Conservation (phyloP, 1,140 invertebrate species). For the Vollenhovia emeryi region DNA sequence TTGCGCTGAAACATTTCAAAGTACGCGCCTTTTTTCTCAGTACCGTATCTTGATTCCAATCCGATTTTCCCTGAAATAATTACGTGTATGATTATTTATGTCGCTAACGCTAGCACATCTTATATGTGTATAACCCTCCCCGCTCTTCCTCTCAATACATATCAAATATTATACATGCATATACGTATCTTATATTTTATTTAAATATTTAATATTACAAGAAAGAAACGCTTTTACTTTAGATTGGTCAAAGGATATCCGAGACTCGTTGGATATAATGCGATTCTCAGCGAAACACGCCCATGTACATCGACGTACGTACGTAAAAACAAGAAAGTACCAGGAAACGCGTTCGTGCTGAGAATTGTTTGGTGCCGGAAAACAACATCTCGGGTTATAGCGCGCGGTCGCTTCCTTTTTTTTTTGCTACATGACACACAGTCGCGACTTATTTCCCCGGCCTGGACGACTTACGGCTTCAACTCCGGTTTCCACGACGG, state of each 20-base stretch:
- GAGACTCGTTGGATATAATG: not conserved
- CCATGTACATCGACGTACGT: not conserved
- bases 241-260: not conserved
- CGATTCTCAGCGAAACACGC: not conserved
- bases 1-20: not conserved
- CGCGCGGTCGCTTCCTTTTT: not conserved
- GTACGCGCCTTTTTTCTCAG: not conserved
- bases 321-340: not conserved
- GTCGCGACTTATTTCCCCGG: slow-evolving; percentile 44
- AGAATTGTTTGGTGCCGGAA: slow-evolving; percentile 45
- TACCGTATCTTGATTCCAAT: not conserved
- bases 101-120: no score
- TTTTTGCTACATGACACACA: slow-evolving; percentile 35
- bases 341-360: slow-evolving; percentile 16
- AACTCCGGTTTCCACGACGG: slow-evolving; percentile 47
- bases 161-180: not conserved
- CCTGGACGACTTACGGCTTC: slow-evolving; percentile 44
- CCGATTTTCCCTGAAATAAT: not conserved
- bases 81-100: not conserved
- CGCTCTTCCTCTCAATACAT: not conserved
- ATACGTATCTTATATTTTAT: not conserved
- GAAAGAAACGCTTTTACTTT: not conserved
- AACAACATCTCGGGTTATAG: slow-evolving; percentile 37
- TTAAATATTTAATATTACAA: not conserved
- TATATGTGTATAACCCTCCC: no score